Conservation (phyloP, 2,113 vertebrate species). For the Pogonocichla stellata region DNA sequence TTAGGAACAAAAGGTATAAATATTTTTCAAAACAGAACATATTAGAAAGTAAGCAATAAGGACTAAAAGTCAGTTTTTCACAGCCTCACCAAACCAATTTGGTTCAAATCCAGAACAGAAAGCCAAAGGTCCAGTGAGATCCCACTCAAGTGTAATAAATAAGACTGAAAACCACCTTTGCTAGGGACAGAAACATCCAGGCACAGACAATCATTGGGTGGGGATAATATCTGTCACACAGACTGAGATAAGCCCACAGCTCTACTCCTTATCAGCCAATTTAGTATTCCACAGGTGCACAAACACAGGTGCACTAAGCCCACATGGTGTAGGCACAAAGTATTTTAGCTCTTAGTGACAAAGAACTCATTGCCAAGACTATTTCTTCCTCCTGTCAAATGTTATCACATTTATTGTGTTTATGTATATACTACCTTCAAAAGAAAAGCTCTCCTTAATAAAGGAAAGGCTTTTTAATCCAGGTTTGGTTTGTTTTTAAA, state of each 20-base stretch:
- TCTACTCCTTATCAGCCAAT: neutral
- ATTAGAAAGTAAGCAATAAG: neutral
- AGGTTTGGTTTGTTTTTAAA: neutral
- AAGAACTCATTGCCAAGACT: neutral
- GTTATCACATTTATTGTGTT: neutral
- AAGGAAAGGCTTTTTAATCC: neutral
- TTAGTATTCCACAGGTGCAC: neutral
- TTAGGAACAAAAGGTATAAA: neutral
- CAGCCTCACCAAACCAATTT: neutral
- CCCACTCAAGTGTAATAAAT: neutral
- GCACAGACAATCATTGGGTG: neutral
- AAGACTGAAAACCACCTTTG: neutral
- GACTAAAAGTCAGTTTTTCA: neutral
- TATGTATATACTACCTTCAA: neutral
- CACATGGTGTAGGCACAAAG: neutral
- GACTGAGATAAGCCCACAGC: rapidly evolving
- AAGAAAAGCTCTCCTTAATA: neutral
- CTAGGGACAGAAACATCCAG: neutral
- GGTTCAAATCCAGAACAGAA: neutral
- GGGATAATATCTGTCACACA: neutral
- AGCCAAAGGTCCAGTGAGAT: neutral
- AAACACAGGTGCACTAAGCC: neutral
- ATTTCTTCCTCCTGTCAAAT: neutral
- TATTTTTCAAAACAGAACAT: neutral
- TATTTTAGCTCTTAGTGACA: neutral